Evolutionary conservation across 2,888 invertebrate species (phyloP).

Genomic region (Margaritifera margaritifera): DNA sequence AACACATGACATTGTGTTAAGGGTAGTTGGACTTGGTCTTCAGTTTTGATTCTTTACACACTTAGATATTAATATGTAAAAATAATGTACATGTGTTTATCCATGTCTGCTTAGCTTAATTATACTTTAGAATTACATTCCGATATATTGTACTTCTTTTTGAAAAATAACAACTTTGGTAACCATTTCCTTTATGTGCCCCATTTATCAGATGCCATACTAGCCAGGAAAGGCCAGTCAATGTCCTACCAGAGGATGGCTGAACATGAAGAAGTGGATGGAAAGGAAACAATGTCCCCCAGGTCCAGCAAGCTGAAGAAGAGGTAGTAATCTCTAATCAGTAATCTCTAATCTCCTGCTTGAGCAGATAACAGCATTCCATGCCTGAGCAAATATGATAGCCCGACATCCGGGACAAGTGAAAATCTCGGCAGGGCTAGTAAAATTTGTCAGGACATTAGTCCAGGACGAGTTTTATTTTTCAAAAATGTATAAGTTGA

Average conservation of each 20-base stretch:
- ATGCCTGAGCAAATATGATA: background rate
- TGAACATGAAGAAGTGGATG: conserved; percentile 47
- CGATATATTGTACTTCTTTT: background rate
- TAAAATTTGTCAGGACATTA: no score
- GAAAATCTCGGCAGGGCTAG: no score
- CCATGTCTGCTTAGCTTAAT: no score
- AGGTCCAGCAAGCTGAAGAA: conserved; percentile 76
- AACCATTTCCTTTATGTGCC: background rate
- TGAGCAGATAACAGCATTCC: conserved; percentile 3
- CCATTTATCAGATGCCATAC: conserved; percentile 56
- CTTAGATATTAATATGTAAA: no score
- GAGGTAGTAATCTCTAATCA: conserved; percentile 19
- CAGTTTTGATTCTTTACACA: no score
- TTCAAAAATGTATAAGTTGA: no score
- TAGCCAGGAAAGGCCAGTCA: conserved; percentile 58
- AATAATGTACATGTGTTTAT: no score
- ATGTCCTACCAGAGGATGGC: conserved; percentile 57
- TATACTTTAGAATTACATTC: no score
- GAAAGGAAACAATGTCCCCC: conserved; percentile 76
- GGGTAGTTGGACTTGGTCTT: no score
- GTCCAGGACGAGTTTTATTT: no score
- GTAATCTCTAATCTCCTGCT: background rate
- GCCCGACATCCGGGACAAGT: no score
- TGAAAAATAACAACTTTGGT: background rate
- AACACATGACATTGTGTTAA: no score